Conservation (phyloP, 2,113 vertebrate species). For the Crotalus tigris region DNA sequence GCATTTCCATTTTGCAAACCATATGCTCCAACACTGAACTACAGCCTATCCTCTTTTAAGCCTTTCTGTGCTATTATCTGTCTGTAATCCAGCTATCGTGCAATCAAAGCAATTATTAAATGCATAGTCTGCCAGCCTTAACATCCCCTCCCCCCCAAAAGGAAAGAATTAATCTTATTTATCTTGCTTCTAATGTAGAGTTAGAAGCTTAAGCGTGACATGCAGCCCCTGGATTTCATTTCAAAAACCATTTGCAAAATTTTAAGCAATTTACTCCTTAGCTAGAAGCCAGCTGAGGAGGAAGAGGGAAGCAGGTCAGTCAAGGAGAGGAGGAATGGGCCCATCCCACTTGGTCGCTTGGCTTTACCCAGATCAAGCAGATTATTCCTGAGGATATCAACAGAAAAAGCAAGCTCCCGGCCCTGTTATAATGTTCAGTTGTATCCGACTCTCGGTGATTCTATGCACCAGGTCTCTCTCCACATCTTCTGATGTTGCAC, state of each 20-base stretch:
- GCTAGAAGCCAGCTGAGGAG: background rate
- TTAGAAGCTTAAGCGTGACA: background rate
- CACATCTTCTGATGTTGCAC: too few species aligned
- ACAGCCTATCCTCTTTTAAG: background rate
- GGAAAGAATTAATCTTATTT: background rate
- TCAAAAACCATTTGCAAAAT: background rate
- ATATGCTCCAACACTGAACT: background rate
- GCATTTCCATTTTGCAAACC: background rate
- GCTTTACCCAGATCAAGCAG: background rate
- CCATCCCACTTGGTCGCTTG: background rate
- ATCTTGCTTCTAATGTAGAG: background rate
- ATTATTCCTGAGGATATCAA: background rate
- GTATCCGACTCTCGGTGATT: background rate
- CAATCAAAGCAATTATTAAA: background rate
- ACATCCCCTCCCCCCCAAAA: background rate
- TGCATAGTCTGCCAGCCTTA: background rate
- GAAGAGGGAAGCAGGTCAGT: background rate
- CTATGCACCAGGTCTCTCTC: background rate
- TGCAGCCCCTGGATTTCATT: background rate
- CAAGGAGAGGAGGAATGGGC: background rate
- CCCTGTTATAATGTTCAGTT: background rate
- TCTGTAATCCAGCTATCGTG: background rate
- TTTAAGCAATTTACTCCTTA: background rate
- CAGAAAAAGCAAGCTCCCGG: background rate
- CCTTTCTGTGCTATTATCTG: background rate